Evolutionary conservation across 2,888 invertebrate species (phyloP), one percentile per base, ranked within the genome.

Genomic region (Lepas anatifera): DNA sequence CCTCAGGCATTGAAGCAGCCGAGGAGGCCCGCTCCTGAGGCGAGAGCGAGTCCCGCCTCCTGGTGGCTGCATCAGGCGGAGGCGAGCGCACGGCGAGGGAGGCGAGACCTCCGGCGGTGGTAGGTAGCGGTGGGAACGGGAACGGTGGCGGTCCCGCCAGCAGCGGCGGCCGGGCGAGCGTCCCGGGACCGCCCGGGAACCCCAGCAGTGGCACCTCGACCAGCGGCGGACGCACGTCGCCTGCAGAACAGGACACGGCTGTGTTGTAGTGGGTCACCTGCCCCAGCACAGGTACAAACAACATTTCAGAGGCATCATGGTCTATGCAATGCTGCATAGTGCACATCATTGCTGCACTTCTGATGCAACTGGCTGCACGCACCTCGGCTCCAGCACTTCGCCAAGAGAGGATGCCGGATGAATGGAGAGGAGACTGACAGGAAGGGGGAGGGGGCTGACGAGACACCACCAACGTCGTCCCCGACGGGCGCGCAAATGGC

Each of bases 31-130:
- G 58, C 32, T 37, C 35, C 39, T 37, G 64, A 13, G 64, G 64
- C 39, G 64, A 64, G 22, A 64, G 64, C 64, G 64, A 52, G 52
- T 16, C 52, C 27, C 52, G 52, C 11, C 29, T 27, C 52, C 52
- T 29, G 27, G 50, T 29, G n/a, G 48, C 48, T 16, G 41, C 2
- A 10, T 10, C 3, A 10, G 41, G 4, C 41, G 41, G 41, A 10
- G 41, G 39, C 52, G 52, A 52, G 52, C 27, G 50, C n/a, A 27
- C 1, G 50, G 10, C 52, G 52, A 52, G 52, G 29, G 52, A 13
- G 13, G 29, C 52, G 13, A 52, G 52, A 29, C 32, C 58, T 29
- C 58, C 58, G 13, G 18, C 13, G 10, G 58, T 32, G 32, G 58
- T 3, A 18, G 58, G 58, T 29, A 58, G 32, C 58, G 58, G 32